phyloP scores from a whole-genome alignment of 2,888 invertebrate species.

The Harpalus rubripes region DNA sequence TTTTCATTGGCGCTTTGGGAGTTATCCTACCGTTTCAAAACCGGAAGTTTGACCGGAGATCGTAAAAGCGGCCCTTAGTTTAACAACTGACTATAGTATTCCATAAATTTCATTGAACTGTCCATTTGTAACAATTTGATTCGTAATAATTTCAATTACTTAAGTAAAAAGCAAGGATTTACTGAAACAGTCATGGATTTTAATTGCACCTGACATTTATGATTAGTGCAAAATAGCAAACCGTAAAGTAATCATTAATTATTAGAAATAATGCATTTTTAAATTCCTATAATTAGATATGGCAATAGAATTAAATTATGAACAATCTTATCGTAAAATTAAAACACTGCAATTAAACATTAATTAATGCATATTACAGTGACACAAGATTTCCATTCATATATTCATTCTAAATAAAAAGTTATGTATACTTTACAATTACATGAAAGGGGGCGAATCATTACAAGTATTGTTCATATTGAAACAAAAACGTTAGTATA shows the following conservation, averaged over 20 bases:
- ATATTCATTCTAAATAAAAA: neutral
- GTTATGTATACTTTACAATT: neutral
- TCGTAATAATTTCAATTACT: too few species aligned
- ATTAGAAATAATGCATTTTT: slow-evolving; percentile 39
- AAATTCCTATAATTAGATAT: slow-evolving; percentile 13
- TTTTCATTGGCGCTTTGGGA: too few species aligned
- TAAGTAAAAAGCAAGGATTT: too few species aligned
- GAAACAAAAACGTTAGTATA: slow-evolving; percentile 4
- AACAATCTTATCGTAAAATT: slow-evolving; percentile 3
- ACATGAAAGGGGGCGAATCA: neutral
- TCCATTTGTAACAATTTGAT: too few species aligned
- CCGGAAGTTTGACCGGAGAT: too few species aligned
- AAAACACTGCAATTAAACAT: slow-evolving; percentile 14
- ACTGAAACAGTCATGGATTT: slow-evolving; percentile 6
- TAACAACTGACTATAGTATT: too few species aligned
- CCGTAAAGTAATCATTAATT: slow-evolving; percentile 37
- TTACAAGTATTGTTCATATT: slow-evolving; percentile 14
- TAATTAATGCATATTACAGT: slow-evolving; percentile 14
- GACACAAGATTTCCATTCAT: neutral
- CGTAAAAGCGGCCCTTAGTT: too few species aligned
- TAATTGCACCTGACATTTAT: slow-evolving; percentile 33
- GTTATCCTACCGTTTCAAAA: too few species aligned
- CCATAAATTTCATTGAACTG: too few species aligned
- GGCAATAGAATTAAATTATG: slow-evolving; percentile 4
- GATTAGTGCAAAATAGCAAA: slow-evolving; percentile 20